A percentile compares a stretch with the other conserved stretches of the same genome.
These are phyloP conservation scores for Arvicanthis niloticus DNA, from an alignment of 2,113 vertebrate genomes.

Conservation along the genomic window DNA sequence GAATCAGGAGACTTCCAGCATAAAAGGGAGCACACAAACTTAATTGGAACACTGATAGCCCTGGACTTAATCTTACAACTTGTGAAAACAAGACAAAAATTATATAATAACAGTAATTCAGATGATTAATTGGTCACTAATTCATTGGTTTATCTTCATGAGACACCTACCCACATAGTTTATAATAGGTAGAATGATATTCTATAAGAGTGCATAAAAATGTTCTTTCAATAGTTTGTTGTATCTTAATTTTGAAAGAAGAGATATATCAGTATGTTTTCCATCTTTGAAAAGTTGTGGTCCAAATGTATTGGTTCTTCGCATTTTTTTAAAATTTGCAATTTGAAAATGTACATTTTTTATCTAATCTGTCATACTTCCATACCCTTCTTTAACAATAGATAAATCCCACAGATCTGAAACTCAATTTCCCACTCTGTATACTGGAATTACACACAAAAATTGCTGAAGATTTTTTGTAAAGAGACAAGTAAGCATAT, in stretches of 20 bases:
- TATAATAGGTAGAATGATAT: background rate
- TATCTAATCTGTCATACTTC: background rate
- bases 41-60: background rate
- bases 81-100: background rate
- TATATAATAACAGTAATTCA: background rate
- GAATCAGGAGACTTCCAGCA: background rate
- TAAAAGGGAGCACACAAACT: background rate
- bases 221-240: background rate
- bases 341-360: background rate
- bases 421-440: background rate
- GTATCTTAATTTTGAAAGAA: background rate
- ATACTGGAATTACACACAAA: background rate
- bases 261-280: background rate
- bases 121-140: background rate
- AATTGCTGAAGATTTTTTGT: background rate
- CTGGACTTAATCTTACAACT: background rate
- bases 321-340: background rate
- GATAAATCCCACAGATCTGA: background rate
- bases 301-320: constrained; percentile 8
- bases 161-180: background rate
- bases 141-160: background rate
- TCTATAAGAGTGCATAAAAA: background rate
- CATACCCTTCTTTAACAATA: background rate
- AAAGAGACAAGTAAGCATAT: background rate
- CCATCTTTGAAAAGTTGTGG: background rate